A percentile compares a stretch with the other conserved stretches of the same genome.
phyloP scores from a whole-genome alignment of 2,113 vertebrate genomes.

The Charina bottae region DNA sequence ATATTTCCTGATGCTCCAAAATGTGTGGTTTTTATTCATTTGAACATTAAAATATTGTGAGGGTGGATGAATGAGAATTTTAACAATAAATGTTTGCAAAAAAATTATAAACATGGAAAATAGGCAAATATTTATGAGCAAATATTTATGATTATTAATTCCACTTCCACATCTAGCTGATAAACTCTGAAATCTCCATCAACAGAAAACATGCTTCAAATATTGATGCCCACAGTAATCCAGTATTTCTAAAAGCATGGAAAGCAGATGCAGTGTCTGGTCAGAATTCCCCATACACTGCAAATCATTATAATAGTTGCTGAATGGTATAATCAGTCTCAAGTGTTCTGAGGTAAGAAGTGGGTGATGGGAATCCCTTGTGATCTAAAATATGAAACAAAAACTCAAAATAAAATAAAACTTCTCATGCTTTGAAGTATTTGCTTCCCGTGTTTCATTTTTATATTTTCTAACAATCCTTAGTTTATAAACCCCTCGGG shows the following conservation, averaged over 20 bases:
- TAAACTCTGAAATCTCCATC: not conserved
- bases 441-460: not conserved
- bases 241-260: not conserved
- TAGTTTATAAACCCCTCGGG: not conserved
- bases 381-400: not conserved
- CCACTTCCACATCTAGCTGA: fast-evolving
- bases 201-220: not conserved
- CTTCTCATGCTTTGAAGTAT: not conserved
- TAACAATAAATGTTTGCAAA: not conserved
- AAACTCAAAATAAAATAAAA: not conserved
- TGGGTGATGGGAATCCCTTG: not conserved
- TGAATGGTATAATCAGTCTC: not conserved
- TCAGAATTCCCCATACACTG: not conserved
- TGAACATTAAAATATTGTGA: not conserved
- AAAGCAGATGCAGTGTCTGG: not conserved
- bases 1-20: not conserved
- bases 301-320: not conserved
- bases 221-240: fast-evolving
- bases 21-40: not conserved
- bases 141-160: conserved; percentile 17
- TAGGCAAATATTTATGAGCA: not conserved
- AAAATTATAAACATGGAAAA: not conserved
- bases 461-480: not conserved
- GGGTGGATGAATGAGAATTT: not conserved
- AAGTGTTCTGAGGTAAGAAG: not conserved